Evolutionary conservation across 2,888 invertebrate species (phyloP).

Genomic region (Eupsilia transversa): DNA sequence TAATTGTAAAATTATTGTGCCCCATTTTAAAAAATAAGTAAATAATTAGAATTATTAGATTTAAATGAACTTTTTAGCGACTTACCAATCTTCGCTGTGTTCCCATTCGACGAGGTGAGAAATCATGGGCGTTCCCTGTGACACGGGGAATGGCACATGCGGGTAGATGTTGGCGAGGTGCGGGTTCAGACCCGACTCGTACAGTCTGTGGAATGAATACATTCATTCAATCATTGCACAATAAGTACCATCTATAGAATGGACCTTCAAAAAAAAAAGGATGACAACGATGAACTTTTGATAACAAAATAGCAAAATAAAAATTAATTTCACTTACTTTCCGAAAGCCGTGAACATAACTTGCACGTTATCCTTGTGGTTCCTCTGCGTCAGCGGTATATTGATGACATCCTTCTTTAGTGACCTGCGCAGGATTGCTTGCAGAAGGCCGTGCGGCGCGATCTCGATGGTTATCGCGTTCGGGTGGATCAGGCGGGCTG

Average conservation of each 20-base stretch:
- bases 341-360: slow-evolving; percentile 92
- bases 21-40: too few relatives aligned
- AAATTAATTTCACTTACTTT: slow-evolving; percentile 86
- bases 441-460: slow-evolving; percentile 97
- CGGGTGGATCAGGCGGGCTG: slow-evolving; percentile 93
- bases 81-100: slow-evolving; percentile 94
- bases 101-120: slow-evolving; percentile 97
- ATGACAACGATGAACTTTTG: too few relatives aligned
- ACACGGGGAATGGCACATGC: slow-evolving; percentile 94
- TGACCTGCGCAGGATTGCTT: slow-evolving; percentile 95
- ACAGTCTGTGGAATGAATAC: slow-evolving; percentile 91
- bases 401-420: slow-evolving; percentile 93
- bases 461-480: slow-evolving; percentile 96
- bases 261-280: too few relatives aligned
- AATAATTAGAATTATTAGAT: too few relatives aligned
- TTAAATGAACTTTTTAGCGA: neutral
- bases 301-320: too few relatives aligned
- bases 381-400: slow-evolving; percentile 94
- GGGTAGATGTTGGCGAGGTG: slow-evolving; percentile 95
- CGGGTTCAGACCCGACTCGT: slow-evolving; percentile 94
- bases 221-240: too few relatives aligned
- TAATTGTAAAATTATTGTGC: too few relatives aligned
- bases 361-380: slow-evolving; percentile 92
- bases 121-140: slow-evolving; percentile 96
- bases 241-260: too few relatives aligned